Evolutionary conservation across 1,140 invertebrate genomes (phyloP).

Genomic region (Hycleus phaleratus): DNA sequence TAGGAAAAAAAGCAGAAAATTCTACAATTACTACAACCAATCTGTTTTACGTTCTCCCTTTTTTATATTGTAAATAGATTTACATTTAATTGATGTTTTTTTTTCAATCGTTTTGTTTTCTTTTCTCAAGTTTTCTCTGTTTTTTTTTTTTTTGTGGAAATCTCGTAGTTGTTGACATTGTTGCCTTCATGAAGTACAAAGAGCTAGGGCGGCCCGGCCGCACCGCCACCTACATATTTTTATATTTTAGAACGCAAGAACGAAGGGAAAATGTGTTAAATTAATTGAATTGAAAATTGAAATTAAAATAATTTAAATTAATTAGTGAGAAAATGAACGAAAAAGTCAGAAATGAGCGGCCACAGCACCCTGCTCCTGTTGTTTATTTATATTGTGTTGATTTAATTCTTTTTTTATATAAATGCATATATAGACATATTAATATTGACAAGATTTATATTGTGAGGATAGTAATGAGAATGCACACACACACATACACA

Average conservation of each 20-base stretch:
- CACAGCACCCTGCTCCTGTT: slow-evolving; percentile 30
- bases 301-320: background rate
- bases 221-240: slow-evolving; percentile 30
- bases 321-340: background rate
- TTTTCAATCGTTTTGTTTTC: slow-evolving; percentile 5
- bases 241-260: slow-evolving; percentile 20
- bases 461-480: background rate
- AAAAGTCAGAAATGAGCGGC: slow-evolving; percentile 14
- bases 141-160: slow-evolving; percentile 25
- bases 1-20: too few relatives aligned
- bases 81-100: background rate
- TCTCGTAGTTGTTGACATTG: slow-evolving; percentile 36
- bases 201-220: slow-evolving; percentile 25
- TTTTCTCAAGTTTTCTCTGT: too few relatives aligned
- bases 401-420: slow-evolving; percentile 16
- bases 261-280: background rate
- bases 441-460: too few relatives aligned
- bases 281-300: background rate
- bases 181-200: slow-evolving; percentile 42
- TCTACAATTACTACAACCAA: background rate
- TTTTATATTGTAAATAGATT: background rate
- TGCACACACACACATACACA: slow-evolving; percentile 5
- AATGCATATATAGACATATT: background rate
- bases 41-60: slow-evolving; percentile 13
- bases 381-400: slow-evolving; percentile 25